phyloP scores from a whole-genome alignment of 2,113 vertebrate genomes.

The Chroicocephalus ridibundus region DNA sequence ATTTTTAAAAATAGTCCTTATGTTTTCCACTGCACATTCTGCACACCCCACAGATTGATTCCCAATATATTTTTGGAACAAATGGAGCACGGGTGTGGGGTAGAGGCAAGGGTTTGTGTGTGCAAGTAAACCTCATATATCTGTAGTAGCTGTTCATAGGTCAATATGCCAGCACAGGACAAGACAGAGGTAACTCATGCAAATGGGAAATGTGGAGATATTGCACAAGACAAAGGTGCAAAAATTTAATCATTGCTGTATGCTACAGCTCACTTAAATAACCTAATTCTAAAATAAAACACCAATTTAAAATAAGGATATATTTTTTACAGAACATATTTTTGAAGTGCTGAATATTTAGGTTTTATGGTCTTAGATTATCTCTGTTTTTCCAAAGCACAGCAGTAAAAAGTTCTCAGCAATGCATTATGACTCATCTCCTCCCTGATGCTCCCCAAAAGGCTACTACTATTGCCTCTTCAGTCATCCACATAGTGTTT shows the following conservation, averaged over 20 bases:
- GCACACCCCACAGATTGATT: background rate
- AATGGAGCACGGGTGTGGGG: background rate
- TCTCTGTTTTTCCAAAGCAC: background rate
- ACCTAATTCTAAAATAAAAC: background rate
- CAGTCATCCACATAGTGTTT: background rate
- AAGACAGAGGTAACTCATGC: background rate
- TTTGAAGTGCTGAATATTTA: background rate
- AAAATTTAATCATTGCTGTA: background rate
- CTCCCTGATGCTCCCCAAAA: background rate
- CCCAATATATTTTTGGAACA: background rate
- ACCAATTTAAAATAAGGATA: rapidly evolving
- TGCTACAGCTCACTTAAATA: background rate
- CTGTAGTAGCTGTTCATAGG: background rate
- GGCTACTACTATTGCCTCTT: background rate
- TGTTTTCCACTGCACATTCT: background rate
- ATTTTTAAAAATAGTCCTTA: background rate
- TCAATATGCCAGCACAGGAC: background rate
- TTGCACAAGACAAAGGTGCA: background rate
- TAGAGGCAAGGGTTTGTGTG: background rate
- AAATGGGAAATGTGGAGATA: background rate
- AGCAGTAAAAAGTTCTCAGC: background rate
- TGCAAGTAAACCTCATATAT: background rate
- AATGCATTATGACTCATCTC: background rate
- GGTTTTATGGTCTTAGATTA: background rate
- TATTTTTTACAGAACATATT: background rate